Evolutionary conservation across 2,888 invertebrate species (phyloP), one percentile per base, ranked within the genome.

Genomic region (Atethmia centrago): DNA sequence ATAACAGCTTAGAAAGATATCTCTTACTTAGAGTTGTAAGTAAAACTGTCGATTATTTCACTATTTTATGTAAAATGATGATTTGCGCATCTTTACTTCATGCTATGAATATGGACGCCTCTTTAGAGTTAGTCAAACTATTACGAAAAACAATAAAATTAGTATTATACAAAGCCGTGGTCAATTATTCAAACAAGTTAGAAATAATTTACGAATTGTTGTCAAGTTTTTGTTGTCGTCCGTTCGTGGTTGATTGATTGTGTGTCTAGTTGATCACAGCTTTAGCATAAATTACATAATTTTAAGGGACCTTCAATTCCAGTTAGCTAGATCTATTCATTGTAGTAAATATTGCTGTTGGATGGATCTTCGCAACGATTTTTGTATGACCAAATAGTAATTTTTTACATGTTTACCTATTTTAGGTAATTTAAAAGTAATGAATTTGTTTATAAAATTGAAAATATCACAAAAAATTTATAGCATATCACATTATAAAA

Each of bases 221-320:
- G 82, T 88, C 81, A 82, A 87, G 84, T 78, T 80, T 74, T 76
- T 72, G 71, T 77, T 80, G 69, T 82, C 75, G 72, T 76, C 73
- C 59, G 51, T 80, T 85, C 74, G 81, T 80, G 81, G 81, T 84
- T 82, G 64, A 84, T 72, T 65, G 31, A 76, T 84, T 85, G 90
- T 88, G 85, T 91, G 93, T 91, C 85, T 94, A 93, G 89, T 95
- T 96, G 95, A 95, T 93, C 95, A 94, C 94, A 88, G 95, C 93
- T 95, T 93, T 92, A 89, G 89, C 89, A 93, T 94, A 93, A 94
- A 93, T 93, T 95, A 95, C 93, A 94, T 96, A 96, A 95, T 96
- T 95, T 94, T 96, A 96, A 96, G 96, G 96, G 96, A 96, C 96
- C 96, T 96, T 95, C 93, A 96, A 95, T 96, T 96, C 96, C 96